Percentiles rank a stretch among this genome's conserved stretches.
Evolutionary conservation across 2,888 invertebrate genomes (phyloP).

Genomic region (Acholoe squamosa): DNA sequence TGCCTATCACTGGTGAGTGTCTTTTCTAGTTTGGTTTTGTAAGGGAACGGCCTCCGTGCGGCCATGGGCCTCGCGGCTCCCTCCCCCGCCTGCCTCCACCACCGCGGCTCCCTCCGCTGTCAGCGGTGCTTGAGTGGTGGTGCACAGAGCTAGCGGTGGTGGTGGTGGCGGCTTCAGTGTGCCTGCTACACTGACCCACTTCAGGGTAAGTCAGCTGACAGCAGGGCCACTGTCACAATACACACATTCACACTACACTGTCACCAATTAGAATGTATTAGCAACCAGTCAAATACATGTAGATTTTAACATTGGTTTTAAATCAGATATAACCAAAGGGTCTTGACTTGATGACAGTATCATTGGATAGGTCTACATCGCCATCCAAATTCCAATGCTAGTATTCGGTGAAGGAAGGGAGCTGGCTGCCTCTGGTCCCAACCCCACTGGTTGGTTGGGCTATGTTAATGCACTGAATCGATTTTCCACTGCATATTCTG

Average conservation of each 20-base stretch:
- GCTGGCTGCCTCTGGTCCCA: background rate
- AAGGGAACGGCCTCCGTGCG: background rate
- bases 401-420: background rate
- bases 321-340: background rate
- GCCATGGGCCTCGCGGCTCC: background rate
- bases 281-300: background rate
- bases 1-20: slow-evolving; percentile 94
- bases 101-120: background rate
- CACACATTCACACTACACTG: background rate
- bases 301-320: background rate
- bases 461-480: slow-evolving; percentile 57
- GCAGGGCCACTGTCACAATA: background rate
- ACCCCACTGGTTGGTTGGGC: background rate
- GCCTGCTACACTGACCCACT: slow-evolving; percentile 30
- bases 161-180: background rate
- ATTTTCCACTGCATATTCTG: slow-evolving; percentile 59
- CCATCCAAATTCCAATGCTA: too few species aligned
- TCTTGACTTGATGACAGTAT: background rate
- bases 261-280: too few species aligned
- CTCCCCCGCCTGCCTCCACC: background rate
- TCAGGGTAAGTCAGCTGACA: slow-evolving; percentile 13
- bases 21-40: background rate
- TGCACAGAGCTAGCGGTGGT: background rate
- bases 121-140: too few species aligned
- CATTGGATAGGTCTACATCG: background rate